Base-by-base conservation (phyloP, 2,113 vertebrate species). In the Alces alces region DNA sequence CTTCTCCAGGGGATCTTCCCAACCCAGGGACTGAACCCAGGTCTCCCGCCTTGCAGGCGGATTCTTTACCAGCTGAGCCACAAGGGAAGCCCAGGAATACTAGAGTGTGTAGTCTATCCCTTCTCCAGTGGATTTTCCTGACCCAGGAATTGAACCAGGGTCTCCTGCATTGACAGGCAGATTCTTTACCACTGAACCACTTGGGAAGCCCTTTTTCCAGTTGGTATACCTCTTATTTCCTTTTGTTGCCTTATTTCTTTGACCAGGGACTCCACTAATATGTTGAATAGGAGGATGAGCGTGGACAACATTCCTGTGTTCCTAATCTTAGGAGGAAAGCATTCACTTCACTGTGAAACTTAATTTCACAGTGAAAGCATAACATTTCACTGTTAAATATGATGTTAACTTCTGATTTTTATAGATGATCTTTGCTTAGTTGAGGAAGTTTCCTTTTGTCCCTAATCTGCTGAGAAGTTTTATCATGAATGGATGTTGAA, bases 31-130 rank as follows among this genome's bases (percentile, higher is more conserved):
- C 64, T 66, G n/a, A 70, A 70, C n/a, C n/a, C n/a, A 70, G n/a
- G n/a, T 70, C 64, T 70, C 64, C n/a, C 1, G 0, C n/a, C 19
- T 36, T 36, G 64, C n/a, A 0, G 33, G 17, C 0, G 0, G 33
- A 66, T 66, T 66, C 64, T 66, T 66, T 66, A 66, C 64, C 64
- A 66, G 64, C 64, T 66, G 64, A 66, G 17, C 64, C 64, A 66
- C 4, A 66, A 36, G 4, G 33, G 33, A 66, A 66, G 33, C 64
- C 64, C 64, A 66, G 36, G 33, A 66, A 36, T 66, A 36, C 33
- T 66, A 8, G 33, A 66, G 1, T 36, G 64, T n/a, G n/a, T 36
- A 70, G n/a, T 19, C 64, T 70, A 6, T 23, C 64, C 19, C 66
- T 70, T 70, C 66, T 70, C n/a, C 10, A 23, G n/a, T 23, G 19